Evolutionary conservation across 92 coral and sea anemone species (phyloP).

Genomic region (Zoanthus sansibaricus): DNA sequence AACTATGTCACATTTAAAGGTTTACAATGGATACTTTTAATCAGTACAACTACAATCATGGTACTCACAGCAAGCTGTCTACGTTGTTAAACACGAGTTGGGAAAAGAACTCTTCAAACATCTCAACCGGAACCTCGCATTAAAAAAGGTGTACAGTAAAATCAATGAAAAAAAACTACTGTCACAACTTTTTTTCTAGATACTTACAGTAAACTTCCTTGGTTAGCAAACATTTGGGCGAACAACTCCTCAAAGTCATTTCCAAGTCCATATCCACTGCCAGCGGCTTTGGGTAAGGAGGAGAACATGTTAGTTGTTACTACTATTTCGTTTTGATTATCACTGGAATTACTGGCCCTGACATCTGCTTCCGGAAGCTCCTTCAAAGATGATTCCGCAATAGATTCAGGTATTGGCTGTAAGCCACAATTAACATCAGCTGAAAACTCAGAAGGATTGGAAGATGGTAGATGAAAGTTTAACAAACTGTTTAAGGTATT

Average conservation of each 20-base stretch:
- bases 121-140: not conserved
- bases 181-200: not conserved
- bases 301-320: slow-evolving; percentile 73
- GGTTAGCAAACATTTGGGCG: slow-evolving; percentile 52
- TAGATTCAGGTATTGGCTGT: slow-evolving; percentile 4
- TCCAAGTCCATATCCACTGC: slow-evolving; percentile 97
- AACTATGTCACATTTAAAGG: no score
- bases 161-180: not conserved
- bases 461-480: slow-evolving; percentile 18
- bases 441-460: slow-evolving; percentile 14
- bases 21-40: no score
- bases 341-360: slow-evolving; percentile 26
- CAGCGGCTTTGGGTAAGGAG: slow-evolving; percentile 79
- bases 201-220: slow-evolving; percentile 72
- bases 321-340: slow-evolving; percentile 64
- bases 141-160: not conserved
- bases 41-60: no score
- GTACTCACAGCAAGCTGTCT: no score
- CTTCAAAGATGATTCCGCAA: slow-evolving; percentile 23
- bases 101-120: no score
- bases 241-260: slow-evolving; percentile 92
- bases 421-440: not conserved
- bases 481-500: slow-evolving; percentile 26
- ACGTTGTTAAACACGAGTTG: no score
- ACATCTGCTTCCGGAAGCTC: slow-evolving; percentile 8